Base-by-base conservation (phyloP, 1,140 invertebrate species). In the Laodelphax striatellus region DNA sequence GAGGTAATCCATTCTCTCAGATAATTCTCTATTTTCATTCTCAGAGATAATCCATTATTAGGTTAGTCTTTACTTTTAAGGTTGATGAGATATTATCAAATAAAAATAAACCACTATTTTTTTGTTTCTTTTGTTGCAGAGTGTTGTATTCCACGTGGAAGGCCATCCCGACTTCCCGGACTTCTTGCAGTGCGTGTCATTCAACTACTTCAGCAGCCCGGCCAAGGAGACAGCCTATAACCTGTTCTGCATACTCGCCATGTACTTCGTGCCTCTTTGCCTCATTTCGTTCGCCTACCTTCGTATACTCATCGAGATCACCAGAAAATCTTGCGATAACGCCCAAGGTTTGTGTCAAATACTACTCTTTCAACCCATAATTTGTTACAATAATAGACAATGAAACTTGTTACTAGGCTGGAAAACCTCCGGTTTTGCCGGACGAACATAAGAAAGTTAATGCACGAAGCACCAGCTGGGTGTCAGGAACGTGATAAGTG, bases 111-210 rank as follows among this genome's bases (percentile, higher is more conserved):
- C 24, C 2, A 28, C 24, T 6, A 28, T 28, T 28, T 28, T 28
- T 28, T 28, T 6, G 24, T 28, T 28, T 28, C 24, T 28, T 28
- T 28, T 31, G 28, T 31, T 38, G 34, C 81, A 91, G 87, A 85
- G 82, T 68, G 75, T 87, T 5, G 82, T 91, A 10, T 91, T 88
- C 70, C 83, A 85, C 65, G 81, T 89, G 5, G 75, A 77, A 57
- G 71, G 69, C 0, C 87, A 89, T 71, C 86, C 87, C 0, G 65
- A 77, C 0, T 76, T 81, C 65, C 76, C 76, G 0, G 78, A 82
- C 54, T 91, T 85, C 73, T 76, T 78, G 58, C 88, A 91, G 70
- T 91, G 88, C 69, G 87, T 90, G 0, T 86, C 85, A 0, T 89
- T 88, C 70, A 82, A 81, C 57, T 87, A 82, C 50, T 89, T 90